Evolutionary conservation across 1,140 invertebrate genomes (phyloP).

Genomic region (Ptiloglossa arizonensis): DNA sequence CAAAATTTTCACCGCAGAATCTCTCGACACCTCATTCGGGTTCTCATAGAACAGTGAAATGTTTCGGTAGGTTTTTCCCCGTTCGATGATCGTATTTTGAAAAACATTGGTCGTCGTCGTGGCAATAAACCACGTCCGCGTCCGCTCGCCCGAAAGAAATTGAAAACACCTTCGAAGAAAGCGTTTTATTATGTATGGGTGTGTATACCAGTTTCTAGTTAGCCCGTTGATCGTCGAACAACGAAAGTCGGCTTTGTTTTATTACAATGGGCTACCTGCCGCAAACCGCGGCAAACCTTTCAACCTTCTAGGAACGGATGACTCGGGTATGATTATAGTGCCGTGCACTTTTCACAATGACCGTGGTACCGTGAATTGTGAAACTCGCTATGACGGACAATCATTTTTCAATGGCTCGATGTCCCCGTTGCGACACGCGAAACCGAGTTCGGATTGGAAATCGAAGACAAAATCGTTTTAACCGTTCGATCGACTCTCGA

Average conservation of each 20-base stretch:
- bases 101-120: no score
- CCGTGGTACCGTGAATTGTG: background rate
- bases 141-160: no score
- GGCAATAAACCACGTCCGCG: no score
- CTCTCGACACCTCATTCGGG: no score
- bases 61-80: no score
- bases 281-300: background rate
- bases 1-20: no score
- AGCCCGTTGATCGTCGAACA: background rate
- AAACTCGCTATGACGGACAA: background rate
- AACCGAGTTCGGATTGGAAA: background rate
- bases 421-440: background rate
- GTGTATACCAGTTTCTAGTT: background rate
- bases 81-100: no score
- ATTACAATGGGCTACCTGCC: slow-evolving; percentile 3
- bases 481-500: background rate
- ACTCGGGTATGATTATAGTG: background rate
- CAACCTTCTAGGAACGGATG: background rate
- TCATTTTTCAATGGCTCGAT: background rate
- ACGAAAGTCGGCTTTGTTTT: slow-evolving; percentile 1
- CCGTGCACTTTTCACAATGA: background rate
- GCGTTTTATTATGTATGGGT: background rate
- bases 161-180: background rate
- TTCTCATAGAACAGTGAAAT: no score
- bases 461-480: no score